These are phyloP conservation scores for Dryobotodes eremita DNA, from an alignment of 2,888 invertebrate genomes.

Conservation along the genomic window DNA sequence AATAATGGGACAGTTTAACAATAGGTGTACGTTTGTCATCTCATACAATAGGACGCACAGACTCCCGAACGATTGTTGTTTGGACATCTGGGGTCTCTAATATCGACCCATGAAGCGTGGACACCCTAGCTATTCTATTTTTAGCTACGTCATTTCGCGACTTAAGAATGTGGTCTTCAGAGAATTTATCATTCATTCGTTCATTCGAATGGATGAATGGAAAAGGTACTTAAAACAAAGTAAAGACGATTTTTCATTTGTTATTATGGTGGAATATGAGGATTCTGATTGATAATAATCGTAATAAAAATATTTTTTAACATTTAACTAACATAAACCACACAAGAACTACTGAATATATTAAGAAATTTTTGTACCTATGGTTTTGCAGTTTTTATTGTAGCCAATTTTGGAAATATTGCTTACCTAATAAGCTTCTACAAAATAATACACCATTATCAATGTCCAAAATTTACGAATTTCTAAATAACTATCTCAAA, in stretches of 20 bases:
- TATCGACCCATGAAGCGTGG: slow-evolving; percentile 75
- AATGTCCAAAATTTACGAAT: neutral
- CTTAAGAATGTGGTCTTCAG: slow-evolving; percentile 71
- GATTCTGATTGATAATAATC: neutral
- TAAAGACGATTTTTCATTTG: slow-evolving; percentile 49
- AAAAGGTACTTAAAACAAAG: slow-evolving; percentile 57
- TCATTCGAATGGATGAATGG: slow-evolving; percentile 40
- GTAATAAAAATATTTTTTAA: neutral
- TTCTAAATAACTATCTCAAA: slow-evolving; percentile 6
- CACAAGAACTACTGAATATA: neutral
- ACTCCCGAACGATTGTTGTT: slow-evolving; percentile 83
- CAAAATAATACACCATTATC: too few species aligned
- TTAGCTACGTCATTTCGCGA: slow-evolving; percentile 76
- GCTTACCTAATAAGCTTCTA: neutral
- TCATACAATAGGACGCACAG: slow-evolving; percentile 79
- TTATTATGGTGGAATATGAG: slow-evolving; percentile 4
- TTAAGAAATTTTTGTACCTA: neutral
- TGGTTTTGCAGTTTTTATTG: neutral
- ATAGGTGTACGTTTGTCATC: slow-evolving; percentile 83
- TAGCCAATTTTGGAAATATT: neutral
- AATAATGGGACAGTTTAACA: slow-evolving; percentile 84
- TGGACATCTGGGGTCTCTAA: slow-evolving; percentile 88
- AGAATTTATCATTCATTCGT: slow-evolving; percentile 67
- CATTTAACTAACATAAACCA: too few species aligned
- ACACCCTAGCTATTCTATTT: slow-evolving; percentile 76